These are phyloP conservation scores for Rostratula benghalensis DNA, from an alignment of 2,113 vertebrate genomes.

Conservation along the genomic window DNA sequence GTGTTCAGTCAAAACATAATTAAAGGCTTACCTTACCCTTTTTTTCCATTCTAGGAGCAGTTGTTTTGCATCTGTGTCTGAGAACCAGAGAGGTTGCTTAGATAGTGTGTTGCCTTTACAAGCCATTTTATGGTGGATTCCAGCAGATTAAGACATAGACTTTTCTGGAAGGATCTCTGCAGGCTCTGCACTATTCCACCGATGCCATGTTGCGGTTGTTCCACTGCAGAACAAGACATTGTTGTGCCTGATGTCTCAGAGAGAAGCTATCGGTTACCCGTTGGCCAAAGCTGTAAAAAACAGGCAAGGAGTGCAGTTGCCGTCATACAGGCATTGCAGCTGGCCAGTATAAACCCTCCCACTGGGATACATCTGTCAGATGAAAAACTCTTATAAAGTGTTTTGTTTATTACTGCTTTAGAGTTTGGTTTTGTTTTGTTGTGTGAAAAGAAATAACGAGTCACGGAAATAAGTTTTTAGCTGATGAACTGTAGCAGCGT, in stretches of 20 bases:
- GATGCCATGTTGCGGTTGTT: neutral
- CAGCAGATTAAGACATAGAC: neutral
- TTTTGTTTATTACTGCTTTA: neutral
- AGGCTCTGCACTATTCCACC: neutral
- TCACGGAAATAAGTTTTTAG: neutral
- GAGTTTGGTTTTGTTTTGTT: neutral
- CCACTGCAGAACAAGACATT: neutral
- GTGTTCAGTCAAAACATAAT: slow-evolving; percentile 34
- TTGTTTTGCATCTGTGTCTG: slow-evolving; percentile 8
- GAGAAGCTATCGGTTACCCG: neutral
- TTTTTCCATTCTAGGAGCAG: slow-evolving; percentile 16
- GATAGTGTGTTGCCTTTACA: neutral
- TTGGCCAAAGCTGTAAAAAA: neutral
- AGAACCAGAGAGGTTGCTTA: neutral
- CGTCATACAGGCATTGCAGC: neutral
- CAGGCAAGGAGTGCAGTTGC: neutral
- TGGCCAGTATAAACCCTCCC: neutral
- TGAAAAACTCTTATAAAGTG: neutral
- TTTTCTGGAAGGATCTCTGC: slow-evolving; percentile 25
- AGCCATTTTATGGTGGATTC: neutral
- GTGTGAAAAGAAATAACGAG: neutral
- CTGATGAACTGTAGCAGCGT: neutral
- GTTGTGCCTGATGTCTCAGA: neutral
- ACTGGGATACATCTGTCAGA: neutral
- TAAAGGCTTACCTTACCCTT: slow-evolving; percentile 28